Base-by-base conservation (phyloP, 1,140 invertebrate genomes). In the Palaemon carinicauda region DNA sequence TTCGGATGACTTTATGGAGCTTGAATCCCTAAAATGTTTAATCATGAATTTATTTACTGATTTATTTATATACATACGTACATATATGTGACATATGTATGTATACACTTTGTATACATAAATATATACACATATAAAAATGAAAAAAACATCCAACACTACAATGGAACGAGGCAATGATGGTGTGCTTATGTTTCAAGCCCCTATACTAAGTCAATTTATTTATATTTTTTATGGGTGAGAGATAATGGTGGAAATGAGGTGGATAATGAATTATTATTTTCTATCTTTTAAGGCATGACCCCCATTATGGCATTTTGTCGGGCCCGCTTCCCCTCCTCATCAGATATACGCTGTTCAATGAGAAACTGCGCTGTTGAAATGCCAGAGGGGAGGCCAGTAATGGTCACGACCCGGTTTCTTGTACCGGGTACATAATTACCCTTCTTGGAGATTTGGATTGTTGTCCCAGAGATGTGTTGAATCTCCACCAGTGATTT, bases 401-500 rank as follows among this genome's bases (percentile, higher is more conserved):
- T 95, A 92, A 98, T 98, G 92, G 97, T 97, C 88, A 99, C 98
- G 92, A 98, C 97, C 91, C 98, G 95, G 93, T 98, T 98, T 91
- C 97, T 96, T 87, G 97, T 98, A 91, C 97, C 97, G 89, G 97
- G 97, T 90, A 96, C 96, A 93, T 97, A 98, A 90, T 96, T 96
- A 91, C 97, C 98, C 93, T 99, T 98, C 94, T 99, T 99, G 89
- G 97, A 98, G 92, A 99, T 98, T 93, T 99, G 97, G 92, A 99
- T 97, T 93, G 96, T 98, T 91, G 97, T 97, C 91, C 97, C 97
- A 91, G 96, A 98, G 92, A 96, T 94, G 92, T 98, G 96, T 93
- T 99, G 97, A 92, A 99, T 97, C 94, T 99, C 97, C 91, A 98
- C 96, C 91, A 99, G 94, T 91, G 96, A 96, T 92, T 97, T 96